Base-by-base conservation (phyloP, 2,797 vertebrate species). In the Cossypha polioptera region DNA sequence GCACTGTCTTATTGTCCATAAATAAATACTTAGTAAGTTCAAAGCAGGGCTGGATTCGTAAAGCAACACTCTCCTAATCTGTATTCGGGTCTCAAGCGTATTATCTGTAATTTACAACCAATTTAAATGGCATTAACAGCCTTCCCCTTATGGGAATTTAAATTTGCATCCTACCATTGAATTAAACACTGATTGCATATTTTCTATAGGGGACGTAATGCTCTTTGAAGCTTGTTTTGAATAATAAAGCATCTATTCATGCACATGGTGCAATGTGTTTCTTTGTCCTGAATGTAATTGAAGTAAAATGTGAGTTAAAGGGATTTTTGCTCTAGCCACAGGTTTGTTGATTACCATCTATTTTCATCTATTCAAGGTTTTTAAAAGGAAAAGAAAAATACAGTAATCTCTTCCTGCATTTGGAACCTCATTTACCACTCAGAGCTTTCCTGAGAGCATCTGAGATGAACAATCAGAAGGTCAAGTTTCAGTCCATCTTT, bases 31-130 rank as follows among this genome's bases (percentile, higher is more conserved):
- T 91, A 92, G 33, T 95, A 96, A 96, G 94, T 98, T 97, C 97
- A 96, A 96, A 97, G 85, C 90, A 94, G 86, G 94, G 94, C 84
- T 97, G 95, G 96, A 97, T 98, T 97, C 95, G 79, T 97, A 96
- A 97, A 92, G 96, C 97, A 97, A 96, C 96, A 96, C 95, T 96
- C 95, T 92, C 80, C 97, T 98, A 98, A 98, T 98, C 97, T 97
- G 97, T 98, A 98, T 98, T 98, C 97, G 86, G 88, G 97, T 98
- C 98, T 98, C 97, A 96, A 97, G 97, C 88, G 96, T 97, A 98
- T 98, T 98, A 98, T 98, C 97, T 98, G 98, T 98, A 98, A 98
- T 98, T 98, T 98, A 98, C 97, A 98, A 98, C 97, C 98, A 98
- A 98, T 98, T 98, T 98, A 98, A 98, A 98, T 97, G 97, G 97